phyloP scores from a whole-genome alignment of 2,113 vertebrate genomes.

The Xiphias gladius region DNA sequence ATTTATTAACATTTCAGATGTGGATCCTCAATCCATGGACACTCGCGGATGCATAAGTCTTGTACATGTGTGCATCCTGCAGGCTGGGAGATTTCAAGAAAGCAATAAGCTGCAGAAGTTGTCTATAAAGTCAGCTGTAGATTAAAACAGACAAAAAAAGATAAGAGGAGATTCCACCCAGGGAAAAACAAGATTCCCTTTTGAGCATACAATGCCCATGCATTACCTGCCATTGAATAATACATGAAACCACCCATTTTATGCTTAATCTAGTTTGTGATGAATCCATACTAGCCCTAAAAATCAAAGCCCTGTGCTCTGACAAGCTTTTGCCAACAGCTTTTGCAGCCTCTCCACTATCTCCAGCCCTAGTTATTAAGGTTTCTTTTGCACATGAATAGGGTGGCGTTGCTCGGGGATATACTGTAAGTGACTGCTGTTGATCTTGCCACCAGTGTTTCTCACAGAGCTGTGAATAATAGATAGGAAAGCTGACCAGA shows the following conservation, averaged over 20 bases:
- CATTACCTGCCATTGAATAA: slow-evolving; percentile 71
- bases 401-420: slow-evolving; percentile 64
- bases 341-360: slow-evolving; percentile 64
- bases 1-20: slow-evolving; percentile 79
- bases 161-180: slow-evolving; percentile 16
- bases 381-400: slow-evolving; percentile 73
- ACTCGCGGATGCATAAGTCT: background rate
- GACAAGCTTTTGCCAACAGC: slow-evolving; percentile 64
- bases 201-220: slow-evolving; percentile 39
- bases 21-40: slow-evolving; percentile 31
- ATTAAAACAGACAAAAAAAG: slow-evolving; percentile 45
- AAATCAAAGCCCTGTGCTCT: slow-evolving; percentile 69
- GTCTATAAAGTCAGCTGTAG: slow-evolving; percentile 64
- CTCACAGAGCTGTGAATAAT: slow-evolving; percentile 78
- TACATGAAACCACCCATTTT: slow-evolving; percentile 47
- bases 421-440: slow-evolving; percentile 78
- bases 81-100: slow-evolving; percentile 63
- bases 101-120: slow-evolving; percentile 57
- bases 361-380: slow-evolving; percentile 69
- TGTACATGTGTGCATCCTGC: slow-evolving; percentile 16
- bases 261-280: slow-evolving; percentile 52
- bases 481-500: slow-evolving; percentile 78
- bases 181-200: slow-evolving; percentile 59
- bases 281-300: slow-evolving; percentile 50
- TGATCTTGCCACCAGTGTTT: slow-evolving; percentile 77